phyloP scores from a whole-genome alignment of 2,113 vertebrate species.

The Ctenomys sociabilis region DNA sequence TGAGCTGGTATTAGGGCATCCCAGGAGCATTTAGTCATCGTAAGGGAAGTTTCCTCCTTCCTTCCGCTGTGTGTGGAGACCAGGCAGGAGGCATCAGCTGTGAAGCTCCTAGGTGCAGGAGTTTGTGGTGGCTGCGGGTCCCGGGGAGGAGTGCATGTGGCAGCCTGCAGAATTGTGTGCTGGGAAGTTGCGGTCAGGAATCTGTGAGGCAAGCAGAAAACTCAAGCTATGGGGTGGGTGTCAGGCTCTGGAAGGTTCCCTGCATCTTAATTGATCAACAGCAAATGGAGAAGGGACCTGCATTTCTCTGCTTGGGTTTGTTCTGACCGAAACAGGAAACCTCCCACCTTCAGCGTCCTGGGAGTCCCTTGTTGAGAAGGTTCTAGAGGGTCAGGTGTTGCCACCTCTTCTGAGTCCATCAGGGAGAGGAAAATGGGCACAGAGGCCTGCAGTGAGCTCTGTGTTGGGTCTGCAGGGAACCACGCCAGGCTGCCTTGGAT shows the following conservation, averaged over 20 bases:
- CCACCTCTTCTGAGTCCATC: too few species aligned
- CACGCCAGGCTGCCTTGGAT: too few species aligned
- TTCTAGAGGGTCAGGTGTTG: too few species aligned
- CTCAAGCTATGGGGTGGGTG: background rate
- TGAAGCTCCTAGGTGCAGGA: background rate
- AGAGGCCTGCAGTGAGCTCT: background rate
- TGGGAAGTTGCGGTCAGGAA: background rate
- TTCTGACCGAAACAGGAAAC: background rate
- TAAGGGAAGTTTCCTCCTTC: background rate
- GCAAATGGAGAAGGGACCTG: background rate
- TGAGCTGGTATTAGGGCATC: background rate
- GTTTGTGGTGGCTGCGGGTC: background rate
- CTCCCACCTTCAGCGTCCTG: too few species aligned
- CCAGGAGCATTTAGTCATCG: background rate
- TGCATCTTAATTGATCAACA: background rate
- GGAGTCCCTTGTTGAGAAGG: background rate
- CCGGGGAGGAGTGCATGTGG: background rate
- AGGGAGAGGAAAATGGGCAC: background rate
- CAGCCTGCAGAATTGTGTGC: constrained; percentile 12
- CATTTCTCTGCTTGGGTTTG: background rate
- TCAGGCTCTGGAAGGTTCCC: background rate
- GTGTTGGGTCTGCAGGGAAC: background rate
- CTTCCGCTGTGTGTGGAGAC: background rate
- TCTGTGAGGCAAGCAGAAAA: background rate
- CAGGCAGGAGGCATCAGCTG: background rate